Base-by-base conservation (phyloP, 2,888 invertebrate genomes). In the Erannis defoliaria region DNA sequence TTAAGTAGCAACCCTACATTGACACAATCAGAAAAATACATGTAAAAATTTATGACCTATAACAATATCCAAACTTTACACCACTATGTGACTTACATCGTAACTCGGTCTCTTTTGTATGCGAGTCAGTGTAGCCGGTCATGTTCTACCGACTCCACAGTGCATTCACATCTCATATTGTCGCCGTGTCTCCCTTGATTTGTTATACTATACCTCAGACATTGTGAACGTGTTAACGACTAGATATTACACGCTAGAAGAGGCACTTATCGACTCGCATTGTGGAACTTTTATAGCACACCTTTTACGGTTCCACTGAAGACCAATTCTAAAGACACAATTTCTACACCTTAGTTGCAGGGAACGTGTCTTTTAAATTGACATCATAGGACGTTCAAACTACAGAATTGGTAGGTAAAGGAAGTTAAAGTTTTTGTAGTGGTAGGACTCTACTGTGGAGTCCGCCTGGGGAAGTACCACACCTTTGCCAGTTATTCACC, bases 121-220 rank as follows among this genome's bases (percentile, higher is more conserved):
- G 68, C 73, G 51, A 70, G 73, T 45, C 57, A 31, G 18, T n/a
- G n/a, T 21, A 37, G 12, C 68, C 29, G 70, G 73, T 77, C 75
- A 74, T 75, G 75, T 75, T 71, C 61, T 70, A 29, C 29, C 29
- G 45, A 29, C 29, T 18, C 10, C 37, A 70, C 70, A 63, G 65
- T 64, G 68, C 72, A 71, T 71, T 37, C 53, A 40, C 53, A 50
- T 71, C 65, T 68, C 60, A 72, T 75, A 76, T 80, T 80, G 78
- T 80, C 62, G 43, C 70, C 64, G 67, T 66, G 78, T 77, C 78
- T 72, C 76, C 64, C 72, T 78, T 79, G 81, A 80, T 84, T 81
- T 81, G 81, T 77, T 75, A 80, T 83, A 77, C 71, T 81, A 75
- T 80, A 74, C 64, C 76, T 63, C 70, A 64, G 66, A 33, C 72